Percentiles rank a stretch among this genome's conserved stretches.
These are phyloP conservation scores for Mormyrus iriodes DNA, from an alignment of 2,113 vertebrate species.

Conservation along the genomic window DNA sequence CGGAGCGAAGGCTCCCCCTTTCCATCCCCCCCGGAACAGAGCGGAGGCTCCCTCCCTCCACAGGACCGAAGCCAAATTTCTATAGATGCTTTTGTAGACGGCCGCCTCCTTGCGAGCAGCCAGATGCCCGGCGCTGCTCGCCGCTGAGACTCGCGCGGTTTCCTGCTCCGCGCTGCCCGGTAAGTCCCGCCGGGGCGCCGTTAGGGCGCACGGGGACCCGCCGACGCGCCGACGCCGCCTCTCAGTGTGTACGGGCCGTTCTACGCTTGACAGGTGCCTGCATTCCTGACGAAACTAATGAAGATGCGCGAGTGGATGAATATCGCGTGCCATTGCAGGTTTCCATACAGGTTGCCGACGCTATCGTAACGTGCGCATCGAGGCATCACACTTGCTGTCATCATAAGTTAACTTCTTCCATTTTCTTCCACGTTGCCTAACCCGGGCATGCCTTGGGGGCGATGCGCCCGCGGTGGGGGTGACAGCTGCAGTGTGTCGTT, in stretches of 20 bases:
- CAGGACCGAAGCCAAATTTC: conserved; percentile 18
- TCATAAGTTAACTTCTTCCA: neutral
- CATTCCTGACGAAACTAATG: too few relatives aligned
- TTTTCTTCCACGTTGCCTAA: neutral
- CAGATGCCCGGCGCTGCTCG: neutral
- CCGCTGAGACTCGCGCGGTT: neutral
- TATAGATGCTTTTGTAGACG: conserved; percentile 19
- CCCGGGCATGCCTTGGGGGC: neutral
- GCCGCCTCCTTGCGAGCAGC: neutral
- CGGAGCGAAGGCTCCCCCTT: neutral
- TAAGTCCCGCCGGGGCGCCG: neutral
- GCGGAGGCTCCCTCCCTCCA: neutral
- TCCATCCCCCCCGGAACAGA: neutral
- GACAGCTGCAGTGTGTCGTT: neutral
- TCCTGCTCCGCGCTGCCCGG: neutral
- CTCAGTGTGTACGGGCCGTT: neutral
- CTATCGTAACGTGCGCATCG: neutral
- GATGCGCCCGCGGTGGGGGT: neutral
- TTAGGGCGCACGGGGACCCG: neutral
- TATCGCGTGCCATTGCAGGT: neutral
- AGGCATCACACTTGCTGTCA: neutral
- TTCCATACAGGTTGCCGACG: neutral
- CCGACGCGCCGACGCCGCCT: neutral
- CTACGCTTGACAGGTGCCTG: neutral
- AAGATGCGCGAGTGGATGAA: too few relatives aligned